These are phyloP conservation scores for Conops quadrifasciatus DNA, from an alignment of 2,888 invertebrate genomes.

Conservation along the genomic window DNA sequence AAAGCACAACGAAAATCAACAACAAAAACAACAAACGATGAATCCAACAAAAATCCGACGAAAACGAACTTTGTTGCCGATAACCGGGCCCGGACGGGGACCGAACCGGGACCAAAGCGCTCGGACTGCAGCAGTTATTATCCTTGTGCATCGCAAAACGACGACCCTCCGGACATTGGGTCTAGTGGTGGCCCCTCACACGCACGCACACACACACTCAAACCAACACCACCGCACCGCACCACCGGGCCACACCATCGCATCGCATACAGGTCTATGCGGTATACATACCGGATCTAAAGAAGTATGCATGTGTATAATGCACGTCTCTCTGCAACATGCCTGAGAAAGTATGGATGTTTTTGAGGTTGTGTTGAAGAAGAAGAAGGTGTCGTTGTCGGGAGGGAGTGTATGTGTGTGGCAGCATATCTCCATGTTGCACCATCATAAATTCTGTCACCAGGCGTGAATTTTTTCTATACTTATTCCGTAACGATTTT, in stretches of 20 bases:
- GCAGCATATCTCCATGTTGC: not conserved
- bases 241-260: too few species aligned
- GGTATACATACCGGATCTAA: not conserved
- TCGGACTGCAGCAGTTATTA: too few species aligned
- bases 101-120: too few species aligned
- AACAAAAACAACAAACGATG: not conserved
- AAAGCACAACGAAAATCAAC: not conserved
- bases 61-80: conserved; percentile 10
- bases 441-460: conserved; percentile 24
- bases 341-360: not conserved
- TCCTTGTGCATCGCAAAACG: too few species aligned
- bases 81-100: too few species aligned
- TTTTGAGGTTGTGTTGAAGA: not conserved
- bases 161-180: too few species aligned
- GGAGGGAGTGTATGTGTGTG: not conserved
- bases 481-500: conserved; percentile 1
- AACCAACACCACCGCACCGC: too few species aligned
- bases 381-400: not conserved
- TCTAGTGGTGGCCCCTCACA: too few species aligned
- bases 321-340: not conserved
- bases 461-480: conserved; percentile 22
- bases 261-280: not conserved
- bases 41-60: too few species aligned
- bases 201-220: too few species aligned
- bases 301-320: not conserved